Percentiles rank a stretch among this genome's conserved stretches.
These are phyloP conservation scores for Bhutanitis thaidina DNA, from an alignment of 2,888 invertebrate species.

Conservation along the genomic window DNA sequence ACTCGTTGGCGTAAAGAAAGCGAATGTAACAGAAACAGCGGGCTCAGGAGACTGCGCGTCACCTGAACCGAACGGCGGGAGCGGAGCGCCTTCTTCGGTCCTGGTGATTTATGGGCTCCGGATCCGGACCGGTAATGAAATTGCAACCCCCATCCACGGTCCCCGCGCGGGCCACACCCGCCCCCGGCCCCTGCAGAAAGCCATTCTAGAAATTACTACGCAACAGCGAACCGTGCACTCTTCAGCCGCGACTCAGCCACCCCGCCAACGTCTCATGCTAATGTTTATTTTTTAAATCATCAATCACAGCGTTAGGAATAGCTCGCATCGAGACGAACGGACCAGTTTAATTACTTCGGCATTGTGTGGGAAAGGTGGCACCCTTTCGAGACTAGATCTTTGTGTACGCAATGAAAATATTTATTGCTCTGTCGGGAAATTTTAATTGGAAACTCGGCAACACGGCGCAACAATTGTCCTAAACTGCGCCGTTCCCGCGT, in stretches of 20 bases:
- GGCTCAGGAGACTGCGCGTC: slow-evolving; percentile 72
- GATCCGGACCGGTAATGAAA: slow-evolving; percentile 80
- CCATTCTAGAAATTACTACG: slow-evolving; percentile 79
- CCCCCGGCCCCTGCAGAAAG: slow-evolving; percentile 49
- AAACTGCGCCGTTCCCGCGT: slow-evolving; percentile 25
- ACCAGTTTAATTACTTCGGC: slow-evolving; percentile 40
- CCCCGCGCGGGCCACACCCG: slow-evolving; percentile 47
- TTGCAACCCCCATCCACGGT: slow-evolving; percentile 57
- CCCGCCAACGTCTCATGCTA: slow-evolving; percentile 44
- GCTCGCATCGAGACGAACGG: slow-evolving; percentile 30
- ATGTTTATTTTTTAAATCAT: slow-evolving; percentile 54
- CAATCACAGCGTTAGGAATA: slow-evolving; percentile 38
- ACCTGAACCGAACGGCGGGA: slow-evolving; percentile 77
- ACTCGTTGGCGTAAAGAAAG: slow-evolving; percentile 73
- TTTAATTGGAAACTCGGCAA: slow-evolving; percentile 50
- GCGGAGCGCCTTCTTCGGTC: slow-evolving; percentile 76
- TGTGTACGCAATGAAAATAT: slow-evolving; percentile 63
- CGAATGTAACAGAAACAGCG: slow-evolving; percentile 70
- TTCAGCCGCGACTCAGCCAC: slow-evolving; percentile 31
- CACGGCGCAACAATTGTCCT: slow-evolving; percentile 26
- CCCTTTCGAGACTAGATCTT: slow-evolving; percentile 39
- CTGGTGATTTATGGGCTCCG: slow-evolving; percentile 77
- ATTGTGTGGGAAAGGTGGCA: slow-evolving; percentile 28
- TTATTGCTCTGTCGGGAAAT: slow-evolving; percentile 64
- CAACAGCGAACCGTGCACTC: slow-evolving; percentile 66